A percentile compares a stretch with the other conserved stretches of the same genome.
Conservation (phyloP, 2,888 invertebrate species). For the Darwinula stevensoni region DNA sequence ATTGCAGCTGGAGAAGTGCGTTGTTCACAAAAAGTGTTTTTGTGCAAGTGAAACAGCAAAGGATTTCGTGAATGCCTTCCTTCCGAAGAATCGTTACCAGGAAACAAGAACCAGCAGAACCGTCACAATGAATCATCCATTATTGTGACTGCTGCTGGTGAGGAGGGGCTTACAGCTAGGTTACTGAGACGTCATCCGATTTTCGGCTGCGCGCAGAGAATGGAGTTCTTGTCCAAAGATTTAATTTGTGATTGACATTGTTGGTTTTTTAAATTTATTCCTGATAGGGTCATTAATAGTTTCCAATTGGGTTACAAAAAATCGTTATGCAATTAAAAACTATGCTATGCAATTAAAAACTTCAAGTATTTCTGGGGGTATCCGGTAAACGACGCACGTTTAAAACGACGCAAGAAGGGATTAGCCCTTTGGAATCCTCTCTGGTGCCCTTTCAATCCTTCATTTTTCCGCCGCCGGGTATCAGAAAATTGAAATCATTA, state of each 20-base stretch:
- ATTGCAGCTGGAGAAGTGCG: constrained; percentile 2
- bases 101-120: constrained; percentile 2
- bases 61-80: constrained; percentile 2
- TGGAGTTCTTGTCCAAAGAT: constrained; percentile 2
- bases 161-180: constrained; percentile 2
- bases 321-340: constrained; percentile 2
- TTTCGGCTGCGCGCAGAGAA: constrained; percentile 2
- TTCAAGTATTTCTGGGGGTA: constrained; percentile 2
- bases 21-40: constrained; percentile 2
- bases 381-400: constrained; percentile 2
- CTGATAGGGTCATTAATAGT: constrained; percentile 2
- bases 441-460: constrained; percentile 2
- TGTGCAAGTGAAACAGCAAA: constrained; percentile 2
- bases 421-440: constrained; percentile 1
- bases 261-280: constrained; percentile 2
- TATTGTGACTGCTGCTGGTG: constrained; percentile 2
- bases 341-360: too few relatives aligned
- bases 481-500: constrained; percentile 1
- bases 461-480: constrained; percentile 2
- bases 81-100: constrained; percentile 2
- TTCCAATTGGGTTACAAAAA: constrained; percentile 1
- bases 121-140: constrained; percentile 2
- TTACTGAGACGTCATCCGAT: constrained; percentile 2
- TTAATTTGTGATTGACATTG: constrained; percentile 2
- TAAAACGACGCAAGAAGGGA: constrained; percentile 2